phyloP scores from a whole-genome alignment of 2,113 vertebrate species.

The Acinonyx jubatus region DNA sequence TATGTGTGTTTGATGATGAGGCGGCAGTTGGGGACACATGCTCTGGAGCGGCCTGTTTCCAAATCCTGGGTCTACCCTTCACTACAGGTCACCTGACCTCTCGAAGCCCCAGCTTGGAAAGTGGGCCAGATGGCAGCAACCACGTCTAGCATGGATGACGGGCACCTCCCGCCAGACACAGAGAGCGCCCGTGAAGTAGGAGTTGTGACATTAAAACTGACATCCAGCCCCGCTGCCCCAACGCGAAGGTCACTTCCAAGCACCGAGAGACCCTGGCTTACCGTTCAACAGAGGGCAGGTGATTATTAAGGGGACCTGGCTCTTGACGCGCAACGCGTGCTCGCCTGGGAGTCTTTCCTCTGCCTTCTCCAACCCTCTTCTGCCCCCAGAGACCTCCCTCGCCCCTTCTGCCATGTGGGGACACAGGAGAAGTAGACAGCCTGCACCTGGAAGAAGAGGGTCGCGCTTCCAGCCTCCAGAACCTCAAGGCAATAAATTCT shows the following conservation, averaged over 20 bases:
- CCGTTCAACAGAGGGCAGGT: neutral
- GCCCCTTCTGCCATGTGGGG: neutral
- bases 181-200: accelerated
- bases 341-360: neutral
- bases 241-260: neutral
- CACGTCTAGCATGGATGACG: accelerated
- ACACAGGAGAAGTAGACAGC: neutral
- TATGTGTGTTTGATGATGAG: neutral
- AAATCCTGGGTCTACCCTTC: neutral
- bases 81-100: neutral
- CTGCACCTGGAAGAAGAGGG: neutral
- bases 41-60: neutral
- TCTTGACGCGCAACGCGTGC: accelerated
- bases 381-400: neutral
- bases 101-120: neutral
- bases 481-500: neutral
- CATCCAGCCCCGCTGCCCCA: neutral
- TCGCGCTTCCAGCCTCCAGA: neutral
- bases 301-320: neutral
- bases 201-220: accelerated
- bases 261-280: neutral
- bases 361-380: neutral
- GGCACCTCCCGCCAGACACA: accelerated
- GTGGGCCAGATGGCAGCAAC: neutral
- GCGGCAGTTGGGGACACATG: neutral